Evolutionary conservation across 2,113 vertebrate species (phyloP), one percentile per base, ranked within the genome.

Genomic region (Herpetotheres cachinnans): DNA sequence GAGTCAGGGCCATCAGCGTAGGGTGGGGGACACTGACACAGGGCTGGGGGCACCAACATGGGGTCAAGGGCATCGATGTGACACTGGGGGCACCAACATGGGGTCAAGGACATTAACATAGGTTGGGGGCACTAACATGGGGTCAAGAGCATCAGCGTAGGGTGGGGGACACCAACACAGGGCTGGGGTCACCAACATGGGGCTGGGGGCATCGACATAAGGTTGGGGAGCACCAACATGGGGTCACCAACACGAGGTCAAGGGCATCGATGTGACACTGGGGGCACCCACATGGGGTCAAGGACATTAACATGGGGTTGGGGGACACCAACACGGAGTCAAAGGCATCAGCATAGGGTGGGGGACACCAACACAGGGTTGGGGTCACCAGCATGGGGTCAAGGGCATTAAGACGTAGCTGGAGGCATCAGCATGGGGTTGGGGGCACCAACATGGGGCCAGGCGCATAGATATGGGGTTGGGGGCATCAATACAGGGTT

Each of bases 331-430:
- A 9, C 6, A 27, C 7, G 32, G 36, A 13, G 36, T 2, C 5
- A 11, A 16, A 19, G 38, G 4, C 25, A 24, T 13, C 38, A 47
- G 3, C 3, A 6, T 2, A 27, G 20, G 21, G 3, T 10, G 40
- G 32, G n/a, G 52, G 49, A 6, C 30, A 7, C 4, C 8, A 4
- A 3, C 11, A 26, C 0, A 3, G 17, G 7, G 42, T 9, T 9
- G 34, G 32, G 52, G 58, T 5, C 47, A 14, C 9, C 6, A 8
- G 15, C 3, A 9, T 3, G 5, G 21, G 63, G 59, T 22, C n/a
- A 22, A 26, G 56, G 71, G 8, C 44, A 49, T 3, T 5, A 8
- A 19, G 9, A 11, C 1, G 15, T 10, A 38, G 16, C 25, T 30
- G 38, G 9, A 25, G 40, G 7, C 49, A 19, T 7, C 19, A 2